Percentiles rank a stretch among this genome's conserved stretches.
These are phyloP conservation scores for Alfaro cultratus DNA, from an alignment of 2,797 vertebrate genomes.

Conservation along the genomic window DNA sequence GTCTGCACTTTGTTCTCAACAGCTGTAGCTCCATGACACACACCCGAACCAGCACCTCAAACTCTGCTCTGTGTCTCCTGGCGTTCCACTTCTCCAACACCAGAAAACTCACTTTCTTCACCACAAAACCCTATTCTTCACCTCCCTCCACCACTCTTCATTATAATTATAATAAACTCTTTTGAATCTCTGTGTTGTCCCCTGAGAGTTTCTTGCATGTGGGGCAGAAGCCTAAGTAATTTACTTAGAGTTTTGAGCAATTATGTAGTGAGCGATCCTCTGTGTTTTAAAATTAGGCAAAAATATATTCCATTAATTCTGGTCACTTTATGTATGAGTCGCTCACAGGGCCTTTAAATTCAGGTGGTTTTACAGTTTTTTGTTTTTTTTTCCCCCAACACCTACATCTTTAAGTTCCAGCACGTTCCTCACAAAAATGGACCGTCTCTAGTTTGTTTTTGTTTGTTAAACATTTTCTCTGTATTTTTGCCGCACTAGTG, in stretches of 20 bases:
- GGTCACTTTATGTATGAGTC: background rate
- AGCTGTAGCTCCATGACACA: too few relatives aligned
- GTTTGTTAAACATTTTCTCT: background rate
- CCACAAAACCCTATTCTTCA: too few relatives aligned
- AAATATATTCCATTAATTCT: background rate
- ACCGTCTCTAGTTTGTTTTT: background rate
- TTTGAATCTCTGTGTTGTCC: too few relatives aligned
- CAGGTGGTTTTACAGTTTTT: background rate
- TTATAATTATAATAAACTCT: too few relatives aligned
- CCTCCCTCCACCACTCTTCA: too few relatives aligned
- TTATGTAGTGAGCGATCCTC: background rate
- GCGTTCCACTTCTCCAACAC: too few relatives aligned
- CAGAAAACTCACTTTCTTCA: too few relatives aligned
- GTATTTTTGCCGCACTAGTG: background rate
- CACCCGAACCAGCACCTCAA: too few relatives aligned
- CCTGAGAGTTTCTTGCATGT: too few relatives aligned
- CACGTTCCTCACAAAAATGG: background rate
- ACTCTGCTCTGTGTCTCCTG: too few relatives aligned
- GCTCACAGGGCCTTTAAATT: background rate
- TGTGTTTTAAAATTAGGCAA: constrained; percentile 1
- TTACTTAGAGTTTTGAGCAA: background rate
- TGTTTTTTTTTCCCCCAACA: background rate
- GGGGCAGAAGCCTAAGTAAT: too few relatives aligned
- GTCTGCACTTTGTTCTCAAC: too few relatives aligned
- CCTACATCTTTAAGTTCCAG: background rate